A percentile compares a stretch with the other conserved stretches of the same genome.
Conservation (phyloP, 2,888 invertebrate species). For the Zygothrica quintamaculata region DNA sequence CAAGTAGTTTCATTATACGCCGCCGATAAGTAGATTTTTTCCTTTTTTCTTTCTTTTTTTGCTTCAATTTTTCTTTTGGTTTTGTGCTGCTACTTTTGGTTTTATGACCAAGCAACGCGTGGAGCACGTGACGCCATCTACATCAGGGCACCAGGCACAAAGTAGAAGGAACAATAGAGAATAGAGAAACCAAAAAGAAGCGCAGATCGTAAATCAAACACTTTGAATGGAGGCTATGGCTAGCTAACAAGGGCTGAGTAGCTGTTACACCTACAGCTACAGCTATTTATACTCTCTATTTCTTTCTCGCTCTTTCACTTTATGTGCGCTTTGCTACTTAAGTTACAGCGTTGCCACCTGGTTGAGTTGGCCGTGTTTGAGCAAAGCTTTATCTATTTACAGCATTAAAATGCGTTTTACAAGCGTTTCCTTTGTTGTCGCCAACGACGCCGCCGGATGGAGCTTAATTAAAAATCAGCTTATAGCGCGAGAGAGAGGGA, state of each 20-base stretch:
- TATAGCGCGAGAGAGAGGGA: too few relatives aligned
- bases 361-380: too few relatives aligned
- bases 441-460: constrained; percentile 5
- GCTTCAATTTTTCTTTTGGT: too few relatives aligned
- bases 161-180: neutral
- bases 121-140: neutral
- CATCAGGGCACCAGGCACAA: too few relatives aligned
- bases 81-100: constrained; percentile 6
- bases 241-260: constrained; percentile 6
- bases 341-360: too few relatives aligned
- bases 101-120: constrained; percentile 25
- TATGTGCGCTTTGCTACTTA: too few relatives aligned
- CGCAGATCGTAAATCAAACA: constrained; percentile 35
- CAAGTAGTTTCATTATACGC: constrained; percentile 27
- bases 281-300: too few relatives aligned
- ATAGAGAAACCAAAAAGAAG: constrained; percentile 9
- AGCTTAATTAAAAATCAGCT: neutral
- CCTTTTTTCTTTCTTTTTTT: neutral
- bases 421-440: too few relatives aligned
- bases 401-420: too few relatives aligned
- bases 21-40: constrained; percentile 35
- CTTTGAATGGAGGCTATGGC: constrained; percentile 15
- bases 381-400: too few relatives aligned
- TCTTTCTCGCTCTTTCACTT: too few relatives aligned
- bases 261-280: too few relatives aligned